phyloP scores from a whole-genome alignment of 2,113 vertebrate genomes.

The Puffinus mauretanicus region DNA sequence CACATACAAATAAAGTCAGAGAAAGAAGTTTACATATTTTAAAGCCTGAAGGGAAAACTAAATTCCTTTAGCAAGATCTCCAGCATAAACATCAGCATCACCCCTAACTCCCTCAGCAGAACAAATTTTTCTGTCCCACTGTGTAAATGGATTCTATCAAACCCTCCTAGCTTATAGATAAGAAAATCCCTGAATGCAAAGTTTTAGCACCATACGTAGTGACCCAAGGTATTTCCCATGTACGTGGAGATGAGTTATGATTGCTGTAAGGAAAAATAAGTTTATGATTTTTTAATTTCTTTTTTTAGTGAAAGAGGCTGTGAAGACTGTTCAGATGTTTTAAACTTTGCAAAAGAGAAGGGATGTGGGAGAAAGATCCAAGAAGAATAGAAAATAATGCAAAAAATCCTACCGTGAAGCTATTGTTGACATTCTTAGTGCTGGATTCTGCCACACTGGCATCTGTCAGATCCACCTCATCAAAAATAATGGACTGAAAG shows the following conservation, averaged over 20 bases:
- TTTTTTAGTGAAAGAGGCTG: background rate
- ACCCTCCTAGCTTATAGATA: background rate
- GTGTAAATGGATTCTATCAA: background rate
- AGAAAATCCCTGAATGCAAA: background rate
- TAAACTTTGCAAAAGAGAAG: background rate
- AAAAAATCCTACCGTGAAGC: slow-evolving; percentile 88
- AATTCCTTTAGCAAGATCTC: background rate
- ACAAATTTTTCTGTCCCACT: background rate
- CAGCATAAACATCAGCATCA: background rate
- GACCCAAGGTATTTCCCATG: background rate
- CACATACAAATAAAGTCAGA: background rate
- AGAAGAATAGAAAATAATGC: background rate
- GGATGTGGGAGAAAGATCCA: background rate
- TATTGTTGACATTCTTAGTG: slow-evolving; percentile 99
- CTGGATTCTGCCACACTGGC: slow-evolving; percentile 97
- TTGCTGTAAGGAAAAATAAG: background rate
- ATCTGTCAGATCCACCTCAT: slow-evolving; percentile 95
- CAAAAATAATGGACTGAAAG: slow-evolving; percentile 95
- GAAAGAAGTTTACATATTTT: slow-evolving; percentile 25
- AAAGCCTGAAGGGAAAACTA: background rate
- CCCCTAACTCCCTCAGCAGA: background rate
- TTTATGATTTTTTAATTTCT: background rate
- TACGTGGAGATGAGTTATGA: background rate
- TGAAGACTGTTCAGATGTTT: background rate
- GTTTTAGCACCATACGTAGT: background rate